Evolutionary conservation across 2,113 vertebrate genomes (phyloP).

Genomic region (Hippocampus barbouri): DNA sequence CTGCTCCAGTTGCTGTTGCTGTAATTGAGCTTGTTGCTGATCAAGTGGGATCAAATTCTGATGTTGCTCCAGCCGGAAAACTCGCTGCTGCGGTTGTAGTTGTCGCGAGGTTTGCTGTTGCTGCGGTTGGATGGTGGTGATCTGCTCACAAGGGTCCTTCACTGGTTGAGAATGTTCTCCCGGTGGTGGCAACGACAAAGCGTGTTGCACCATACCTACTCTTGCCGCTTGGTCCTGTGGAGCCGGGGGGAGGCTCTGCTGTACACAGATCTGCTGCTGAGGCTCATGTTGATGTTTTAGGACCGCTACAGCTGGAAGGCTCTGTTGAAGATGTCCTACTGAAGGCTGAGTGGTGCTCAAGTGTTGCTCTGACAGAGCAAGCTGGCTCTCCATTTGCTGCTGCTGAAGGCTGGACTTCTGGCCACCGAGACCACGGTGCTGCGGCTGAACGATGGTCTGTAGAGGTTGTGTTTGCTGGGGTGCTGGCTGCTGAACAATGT

Average conservation of each 20-base stretch:
- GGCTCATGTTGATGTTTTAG: slow-evolving; percentile 51
- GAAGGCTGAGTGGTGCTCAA: slow-evolving; percentile 41
- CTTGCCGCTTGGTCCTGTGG: slow-evolving; percentile 50
- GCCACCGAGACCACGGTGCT: slow-evolving; percentile 57
- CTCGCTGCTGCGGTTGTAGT: slow-evolving; percentile 53
- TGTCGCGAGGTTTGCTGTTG: slow-evolving; percentile 54
- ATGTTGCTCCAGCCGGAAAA: slow-evolving; percentile 40
- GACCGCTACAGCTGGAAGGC: slow-evolving; percentile 45
- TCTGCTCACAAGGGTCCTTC: slow-evolving; percentile 52
- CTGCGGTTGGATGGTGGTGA: slow-evolving; percentile 52
- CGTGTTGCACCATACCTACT: slow-evolving; percentile 49
- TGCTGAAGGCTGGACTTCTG: slow-evolving; percentile 60
- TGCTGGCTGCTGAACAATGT: slow-evolving; percentile 62
- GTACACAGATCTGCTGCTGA: slow-evolving; percentile 58
- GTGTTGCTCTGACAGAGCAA: slow-evolving; percentile 57
- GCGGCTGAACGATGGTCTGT: slow-evolving; percentile 66
- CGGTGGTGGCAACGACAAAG: slow-evolving; percentile 41
- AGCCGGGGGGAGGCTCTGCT: slow-evolving; percentile 34
- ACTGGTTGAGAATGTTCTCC: slow-evolving; percentile 48
- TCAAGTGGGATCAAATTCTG: slow-evolving; percentile 51
- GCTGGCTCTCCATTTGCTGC: slow-evolving; percentile 63
- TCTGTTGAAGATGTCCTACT: slow-evolving; percentile 54
- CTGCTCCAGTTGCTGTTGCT: slow-evolving; percentile 57
- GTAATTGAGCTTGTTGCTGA: slow-evolving; percentile 43
- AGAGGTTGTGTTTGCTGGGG: slow-evolving; percentile 62